These are phyloP conservation scores for Hoplodrina ambigua DNA, from an alignment of 2,888 invertebrate species.

Conservation along the genomic window DNA sequence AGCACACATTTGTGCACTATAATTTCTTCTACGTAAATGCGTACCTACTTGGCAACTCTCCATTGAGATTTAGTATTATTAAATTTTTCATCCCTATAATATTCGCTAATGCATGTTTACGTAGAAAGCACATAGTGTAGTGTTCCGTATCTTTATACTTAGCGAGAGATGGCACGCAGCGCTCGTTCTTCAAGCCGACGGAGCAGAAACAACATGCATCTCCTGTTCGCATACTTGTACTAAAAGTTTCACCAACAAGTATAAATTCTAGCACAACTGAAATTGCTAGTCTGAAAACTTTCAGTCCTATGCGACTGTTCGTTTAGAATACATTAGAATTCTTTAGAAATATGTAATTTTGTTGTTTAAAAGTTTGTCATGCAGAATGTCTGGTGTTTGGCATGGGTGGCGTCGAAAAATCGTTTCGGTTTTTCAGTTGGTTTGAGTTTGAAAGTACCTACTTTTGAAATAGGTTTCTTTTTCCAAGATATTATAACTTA, in stretches of 20 bases:
- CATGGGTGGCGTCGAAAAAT: constrained; percentile 17
- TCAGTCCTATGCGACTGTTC: constrained; percentile 41
- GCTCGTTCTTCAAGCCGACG: constrained; percentile 23
- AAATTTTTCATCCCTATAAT: no score
- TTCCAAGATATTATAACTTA: background rate
- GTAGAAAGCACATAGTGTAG: background rate
- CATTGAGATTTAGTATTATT: no score
- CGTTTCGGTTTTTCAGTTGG: constrained; percentile 22
- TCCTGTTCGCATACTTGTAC: constrained; percentile 40
- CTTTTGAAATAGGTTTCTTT: background rate
- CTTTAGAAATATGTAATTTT: constrained; percentile 54
- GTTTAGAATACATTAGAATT: constrained; percentile 61
- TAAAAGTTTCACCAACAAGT: constrained; percentile 51
- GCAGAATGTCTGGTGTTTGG: constrained; percentile 14
- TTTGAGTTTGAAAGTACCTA: constrained; percentile 14
- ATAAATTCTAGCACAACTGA: constrained; percentile 58
- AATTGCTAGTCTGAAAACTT: constrained; percentile 60
- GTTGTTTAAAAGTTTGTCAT: constrained; percentile 43
- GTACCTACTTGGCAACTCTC: no score
- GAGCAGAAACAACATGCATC: constrained; percentile 53
- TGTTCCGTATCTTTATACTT: constrained; percentile 5
- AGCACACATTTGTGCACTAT: no score
- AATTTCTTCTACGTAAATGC: no score
- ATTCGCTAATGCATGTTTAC: no score
- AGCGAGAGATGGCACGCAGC: background rate